These are phyloP conservation scores for Brachionus angularis DNA, from an alignment of 1,140 invertebrate genomes.

Conservation along the genomic window DNA sequence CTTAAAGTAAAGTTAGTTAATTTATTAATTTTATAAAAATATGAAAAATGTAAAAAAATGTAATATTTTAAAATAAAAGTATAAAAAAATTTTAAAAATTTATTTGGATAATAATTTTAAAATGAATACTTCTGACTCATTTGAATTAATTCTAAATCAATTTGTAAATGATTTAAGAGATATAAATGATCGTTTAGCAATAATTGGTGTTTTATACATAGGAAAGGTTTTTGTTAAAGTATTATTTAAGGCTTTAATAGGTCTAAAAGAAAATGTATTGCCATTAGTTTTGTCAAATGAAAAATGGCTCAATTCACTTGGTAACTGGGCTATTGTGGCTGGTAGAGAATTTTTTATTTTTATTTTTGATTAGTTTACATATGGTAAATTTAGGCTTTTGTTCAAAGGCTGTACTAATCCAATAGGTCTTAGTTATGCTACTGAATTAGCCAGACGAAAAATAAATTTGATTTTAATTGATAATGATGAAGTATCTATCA, in stretches of 20 bases:
- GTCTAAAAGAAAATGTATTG: background rate
- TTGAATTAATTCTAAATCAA: constrained; percentile 16
- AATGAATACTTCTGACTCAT: constrained; percentile 28
- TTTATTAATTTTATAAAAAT: too few species aligned
- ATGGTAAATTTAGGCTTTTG: too few species aligned
- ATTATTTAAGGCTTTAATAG: background rate
- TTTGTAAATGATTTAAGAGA: background rate
- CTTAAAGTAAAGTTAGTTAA: too few species aligned
- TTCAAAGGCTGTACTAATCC: constrained; percentile 11
- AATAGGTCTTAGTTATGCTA: constrained; percentile 37
- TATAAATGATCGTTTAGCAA: constrained; percentile 20
- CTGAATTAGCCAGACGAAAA: constrained; percentile 13
- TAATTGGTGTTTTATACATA: constrained; percentile 24
- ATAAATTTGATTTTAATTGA: constrained; percentile 31
- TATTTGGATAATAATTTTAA: background rate
- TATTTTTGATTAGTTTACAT: background rate
- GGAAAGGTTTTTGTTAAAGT: constrained; percentile 4
- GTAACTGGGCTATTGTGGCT: constrained; percentile 26
- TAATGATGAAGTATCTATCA: background rate
- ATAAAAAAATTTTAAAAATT: background rate
- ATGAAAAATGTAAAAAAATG: too few species aligned
- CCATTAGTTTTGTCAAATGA: background rate
- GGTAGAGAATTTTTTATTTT: background rate
- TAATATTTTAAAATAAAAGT: too few species aligned
- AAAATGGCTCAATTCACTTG: constrained; percentile 31